phyloP scores from a whole-genome alignment of 2,888 invertebrate genomes.

The Ariolimax columbianus region DNA sequence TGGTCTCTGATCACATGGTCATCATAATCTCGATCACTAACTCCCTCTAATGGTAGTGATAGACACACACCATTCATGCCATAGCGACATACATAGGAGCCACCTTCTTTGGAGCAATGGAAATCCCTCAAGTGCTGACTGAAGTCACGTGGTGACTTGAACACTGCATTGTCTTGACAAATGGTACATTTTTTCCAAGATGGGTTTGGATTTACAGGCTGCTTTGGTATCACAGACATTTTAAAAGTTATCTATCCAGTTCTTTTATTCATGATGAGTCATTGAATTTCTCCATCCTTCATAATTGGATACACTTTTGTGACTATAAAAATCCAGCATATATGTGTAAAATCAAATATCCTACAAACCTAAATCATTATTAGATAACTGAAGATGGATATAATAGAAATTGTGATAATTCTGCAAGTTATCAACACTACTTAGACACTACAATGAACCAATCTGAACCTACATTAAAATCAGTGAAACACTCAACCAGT shows the following conservation, averaged over 20 bases:
- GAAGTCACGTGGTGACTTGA: slow-evolving; percentile 78
- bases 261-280: slow-evolving; percentile 4
- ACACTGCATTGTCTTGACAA: slow-evolving; percentile 63
- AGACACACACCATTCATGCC: slow-evolving; percentile 92
- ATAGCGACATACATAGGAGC: slow-evolving; percentile 91
- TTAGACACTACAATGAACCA: no score
- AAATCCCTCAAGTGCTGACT: slow-evolving; percentile 87
- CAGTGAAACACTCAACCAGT: no score
- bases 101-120: slow-evolving; percentile 91
- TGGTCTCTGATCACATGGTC: slow-evolving; percentile 88
- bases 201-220: slow-evolving; percentile 9
- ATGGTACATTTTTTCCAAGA: slow-evolving; percentile 71
- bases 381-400: no score
- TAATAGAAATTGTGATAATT: no score
- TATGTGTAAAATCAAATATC: neutral
- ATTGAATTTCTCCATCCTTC: neutral
- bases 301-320: neutral
- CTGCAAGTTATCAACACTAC: no score
- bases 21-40: slow-evolving; percentile 91
- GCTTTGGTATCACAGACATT: slow-evolving; percentile 32
- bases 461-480: no score
- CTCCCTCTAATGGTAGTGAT: slow-evolving; percentile 91
- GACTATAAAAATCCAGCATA: neutral
- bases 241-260: neutral
- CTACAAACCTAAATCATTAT: neutral